These are phyloP conservation scores for Torymus auratus DNA, from an alignment of 2,888 invertebrate genomes.

Conservation along the genomic window DNA sequence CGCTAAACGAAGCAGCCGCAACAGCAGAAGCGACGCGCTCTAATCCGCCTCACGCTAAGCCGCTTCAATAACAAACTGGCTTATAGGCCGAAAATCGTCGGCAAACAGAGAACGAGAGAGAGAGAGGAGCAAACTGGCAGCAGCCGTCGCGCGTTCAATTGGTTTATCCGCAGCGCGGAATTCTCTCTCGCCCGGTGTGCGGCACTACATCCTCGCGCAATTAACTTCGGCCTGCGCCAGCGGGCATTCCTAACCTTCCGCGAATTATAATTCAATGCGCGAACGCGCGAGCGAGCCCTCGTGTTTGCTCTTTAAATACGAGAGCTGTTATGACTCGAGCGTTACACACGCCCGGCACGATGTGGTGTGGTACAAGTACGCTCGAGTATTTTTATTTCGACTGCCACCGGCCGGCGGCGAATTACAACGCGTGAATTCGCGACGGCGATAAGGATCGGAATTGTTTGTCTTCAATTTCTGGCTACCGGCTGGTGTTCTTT, in stretches of 20 bases:
- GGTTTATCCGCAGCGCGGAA: constrained; percentile 33
- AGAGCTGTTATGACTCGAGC: constrained; percentile 40
- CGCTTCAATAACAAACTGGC: constrained; percentile 53
- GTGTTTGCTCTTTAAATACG: constrained; percentile 48
- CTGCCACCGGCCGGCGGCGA: background rate
- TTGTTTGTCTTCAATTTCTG: constrained; percentile 30
- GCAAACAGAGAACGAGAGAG: constrained; percentile 46
- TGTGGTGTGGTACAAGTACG: too few species aligned
- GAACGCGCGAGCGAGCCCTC: background rate
- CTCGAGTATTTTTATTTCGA: constrained; percentile 21
- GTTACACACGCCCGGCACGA: too few species aligned
- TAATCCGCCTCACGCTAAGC: constrained; percentile 26
- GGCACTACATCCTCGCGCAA: background rate
- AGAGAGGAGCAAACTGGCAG: constrained; percentile 1
- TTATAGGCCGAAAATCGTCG: constrained; percentile 55
- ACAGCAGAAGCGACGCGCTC: background rate
- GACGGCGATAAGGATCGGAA: constrained; percentile 3
- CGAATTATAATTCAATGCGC: constrained; percentile 50
- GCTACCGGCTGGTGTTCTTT: background rate
- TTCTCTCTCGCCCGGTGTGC: constrained; percentile 13
- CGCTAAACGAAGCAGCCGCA: too few species aligned
- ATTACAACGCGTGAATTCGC: background rate
- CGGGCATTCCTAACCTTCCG: constrained; percentile 58
- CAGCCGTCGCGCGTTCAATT: constrained; percentile 26
- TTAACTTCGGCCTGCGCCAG: constrained; percentile 6